Conservation (phyloP, 1,140 invertebrate species). For the Aphelinus certus region DNA sequence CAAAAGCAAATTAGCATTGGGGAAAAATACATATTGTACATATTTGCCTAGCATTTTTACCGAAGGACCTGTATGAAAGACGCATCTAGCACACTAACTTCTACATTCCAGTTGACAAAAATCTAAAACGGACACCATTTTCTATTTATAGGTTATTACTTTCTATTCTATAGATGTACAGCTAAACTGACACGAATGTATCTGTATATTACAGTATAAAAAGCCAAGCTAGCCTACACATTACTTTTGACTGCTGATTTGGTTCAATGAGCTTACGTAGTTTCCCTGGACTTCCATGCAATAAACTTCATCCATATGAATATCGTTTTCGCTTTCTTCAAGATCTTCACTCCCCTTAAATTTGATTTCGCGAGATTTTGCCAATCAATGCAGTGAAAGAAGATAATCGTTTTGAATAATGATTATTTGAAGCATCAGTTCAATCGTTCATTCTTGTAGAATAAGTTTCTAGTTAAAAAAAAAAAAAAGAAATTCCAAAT, state of each 20-base stretch:
- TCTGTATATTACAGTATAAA: background rate
- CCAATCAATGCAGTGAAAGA: conserved; percentile 30
- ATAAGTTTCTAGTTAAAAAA: background rate
- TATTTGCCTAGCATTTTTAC: background rate
- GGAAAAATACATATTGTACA: too few species aligned
- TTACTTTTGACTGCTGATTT: too few species aligned
- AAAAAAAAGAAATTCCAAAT: conserved; percentile 14
- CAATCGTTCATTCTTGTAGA: background rate
- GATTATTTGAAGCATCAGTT: conserved; percentile 4
- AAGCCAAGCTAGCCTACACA: background rate
- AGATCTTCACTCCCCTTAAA: conserved; percentile 58
- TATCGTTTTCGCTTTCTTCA: conserved; percentile 57
- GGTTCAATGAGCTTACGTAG: conserved; percentile 57
- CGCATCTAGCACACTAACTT: background rate
- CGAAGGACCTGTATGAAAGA: conserved; percentile 5
- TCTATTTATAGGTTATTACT: conserved; percentile 19
- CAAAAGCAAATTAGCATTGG: too few species aligned
- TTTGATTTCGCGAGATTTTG: conserved; percentile 46
- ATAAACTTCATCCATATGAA: conserved; percentile 60
- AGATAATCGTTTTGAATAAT: conserved; percentile 24
- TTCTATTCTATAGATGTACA: conserved; percentile 16
- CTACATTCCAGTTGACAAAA: background rate
- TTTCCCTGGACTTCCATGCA: conserved; percentile 60
- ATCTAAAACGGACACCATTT: background rate
- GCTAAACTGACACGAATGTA: conserved; percentile 4